Percentiles rank a stretch among this genome's conserved stretches.
phyloP scores from a whole-genome alignment of 1,140 invertebrate genomes.

The Microplitis mediator region DNA sequence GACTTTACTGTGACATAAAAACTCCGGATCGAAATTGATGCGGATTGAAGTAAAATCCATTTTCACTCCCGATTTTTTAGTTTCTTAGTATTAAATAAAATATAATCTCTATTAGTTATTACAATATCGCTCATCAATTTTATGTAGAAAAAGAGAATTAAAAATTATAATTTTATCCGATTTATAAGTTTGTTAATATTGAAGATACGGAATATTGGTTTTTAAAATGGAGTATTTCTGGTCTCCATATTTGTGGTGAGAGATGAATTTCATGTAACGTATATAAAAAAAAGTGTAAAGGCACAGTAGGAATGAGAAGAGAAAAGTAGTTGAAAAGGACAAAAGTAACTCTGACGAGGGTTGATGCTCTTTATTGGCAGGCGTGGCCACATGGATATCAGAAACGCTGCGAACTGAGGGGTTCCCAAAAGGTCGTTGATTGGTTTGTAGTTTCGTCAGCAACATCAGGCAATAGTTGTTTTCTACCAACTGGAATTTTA shows the following conservation, averaged over 20 bases:
- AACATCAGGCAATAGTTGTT: neutral
- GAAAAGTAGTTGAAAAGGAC: slow-evolving; percentile 42
- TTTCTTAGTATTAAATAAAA: no score
- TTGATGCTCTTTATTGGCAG: slow-evolving; percentile 56
- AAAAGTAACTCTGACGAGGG: slow-evolving; percentile 53
- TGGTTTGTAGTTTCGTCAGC: slow-evolving; percentile 6
- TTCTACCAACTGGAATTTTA: slow-evolving; percentile 23
- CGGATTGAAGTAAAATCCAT: no score
- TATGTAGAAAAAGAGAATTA: no score
- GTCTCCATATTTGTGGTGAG: neutral
- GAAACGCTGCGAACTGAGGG: slow-evolving; percentile 35
- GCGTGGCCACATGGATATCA: slow-evolving; percentile 57
- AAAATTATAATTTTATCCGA: no score
- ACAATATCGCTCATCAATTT: no score
- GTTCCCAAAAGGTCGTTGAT: slow-evolving; percentile 28
- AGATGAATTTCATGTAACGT: slow-evolving; percentile 6
- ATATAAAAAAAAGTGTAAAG: slow-evolving; percentile 19
- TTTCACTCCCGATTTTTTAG: no score
- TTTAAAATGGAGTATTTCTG: no score
- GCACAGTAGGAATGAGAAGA: slow-evolving; percentile 2
- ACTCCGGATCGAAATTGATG: no score
- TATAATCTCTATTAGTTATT: no score
- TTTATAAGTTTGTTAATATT: no score
- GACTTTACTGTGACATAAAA: no score
- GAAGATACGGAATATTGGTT: no score